Base-by-base conservation (phyloP, 2,113 vertebrate genomes). In the Cottus gobio region DNA sequence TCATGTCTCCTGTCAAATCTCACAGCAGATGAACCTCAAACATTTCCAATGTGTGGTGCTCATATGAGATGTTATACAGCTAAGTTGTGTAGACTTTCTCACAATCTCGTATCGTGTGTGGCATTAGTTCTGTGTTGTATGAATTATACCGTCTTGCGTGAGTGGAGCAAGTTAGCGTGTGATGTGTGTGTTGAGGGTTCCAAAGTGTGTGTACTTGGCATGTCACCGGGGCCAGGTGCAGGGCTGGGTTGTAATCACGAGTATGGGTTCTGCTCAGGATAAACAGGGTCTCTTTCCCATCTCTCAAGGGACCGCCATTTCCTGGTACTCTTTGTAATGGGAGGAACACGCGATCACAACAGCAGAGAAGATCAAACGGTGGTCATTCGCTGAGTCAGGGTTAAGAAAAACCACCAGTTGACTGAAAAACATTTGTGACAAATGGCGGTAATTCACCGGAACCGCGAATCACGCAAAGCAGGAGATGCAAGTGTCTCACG, bases 281-380 rank as follows among this genome's bases (percentile, higher is more conserved):
- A 91, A 91, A 92, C 92, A 92, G 90, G 87, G 90, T 90, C 90
- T 90, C 87, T 83, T 85, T 90, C 87, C 61, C 84, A 48, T 64
- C 57, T 76, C 92, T 85, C 92, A 71, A 85, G 91, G 89, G 93
- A 80, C 87, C 73, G 22, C 81, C 42, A 6, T 86, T 94, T 94
- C 93, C 93, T 93, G 89, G 87, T 91, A 79, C 70, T 87, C 86
- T 93, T 90, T 91, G 91, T 90, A 85, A 92, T 85, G 85, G 88
- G 91, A 92, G 89, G 90, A 90, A 92, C 89, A 87, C 78, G 46
- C 87, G 87, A 74, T 92, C 82, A 90, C 89, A 85, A 86, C 87
- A 92, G 81, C 79, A 83, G 54, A 75, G 52, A 34, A 83, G 90
- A 93, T 92, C 92, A 91, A 93, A 91, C 84, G 15, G 48, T 37